Evolutionary conservation across 1,140 invertebrate genomes (phyloP).

Genomic region (Neodiprion lecontei): DNA sequence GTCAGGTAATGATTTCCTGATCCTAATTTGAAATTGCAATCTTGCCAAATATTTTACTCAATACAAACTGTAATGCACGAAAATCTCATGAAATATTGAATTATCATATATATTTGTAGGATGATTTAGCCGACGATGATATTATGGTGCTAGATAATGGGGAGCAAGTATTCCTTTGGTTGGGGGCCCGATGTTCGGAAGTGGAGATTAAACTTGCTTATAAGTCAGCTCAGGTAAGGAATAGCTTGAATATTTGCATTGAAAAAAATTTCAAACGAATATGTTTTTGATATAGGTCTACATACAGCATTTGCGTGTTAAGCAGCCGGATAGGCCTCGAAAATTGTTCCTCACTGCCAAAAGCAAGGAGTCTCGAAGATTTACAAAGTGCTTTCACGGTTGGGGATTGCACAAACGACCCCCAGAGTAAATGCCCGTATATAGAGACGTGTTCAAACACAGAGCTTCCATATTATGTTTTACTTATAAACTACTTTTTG

Average conservation of each 20-base stretch:
- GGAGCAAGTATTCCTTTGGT: constrained; percentile 97
- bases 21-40: too few relatives aligned
- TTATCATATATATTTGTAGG: constrained; percentile 64
- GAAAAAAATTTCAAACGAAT: constrained; percentile 16
- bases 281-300: constrained; percentile 78
- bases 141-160: constrained; percentile 99
- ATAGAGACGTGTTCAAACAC: not conserved
- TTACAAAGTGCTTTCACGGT: constrained; percentile 98
- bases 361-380: constrained; percentile 93
- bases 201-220: constrained; percentile 99
- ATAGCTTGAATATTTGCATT: constrained; percentile 11
- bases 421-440: constrained; percentile 64
- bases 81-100: constrained; percentile 10
- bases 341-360: constrained; percentile 97
- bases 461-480: not conserved
- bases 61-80: not conserved
- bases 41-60: not conserved
- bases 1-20: constrained; percentile 75
- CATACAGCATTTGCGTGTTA: constrained; percentile 95
- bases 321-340: constrained; percentile 90
- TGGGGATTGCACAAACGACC: constrained; percentile 84
- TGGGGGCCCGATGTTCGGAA: constrained; percentile 95
- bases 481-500: not conserved
- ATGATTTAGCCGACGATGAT: constrained; percentile 98
- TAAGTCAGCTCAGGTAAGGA: constrained; percentile 92